These are phyloP conservation scores for Ariolimax columbianus DNA, from an alignment of 2,888 invertebrate species.

Conservation along the genomic window DNA sequence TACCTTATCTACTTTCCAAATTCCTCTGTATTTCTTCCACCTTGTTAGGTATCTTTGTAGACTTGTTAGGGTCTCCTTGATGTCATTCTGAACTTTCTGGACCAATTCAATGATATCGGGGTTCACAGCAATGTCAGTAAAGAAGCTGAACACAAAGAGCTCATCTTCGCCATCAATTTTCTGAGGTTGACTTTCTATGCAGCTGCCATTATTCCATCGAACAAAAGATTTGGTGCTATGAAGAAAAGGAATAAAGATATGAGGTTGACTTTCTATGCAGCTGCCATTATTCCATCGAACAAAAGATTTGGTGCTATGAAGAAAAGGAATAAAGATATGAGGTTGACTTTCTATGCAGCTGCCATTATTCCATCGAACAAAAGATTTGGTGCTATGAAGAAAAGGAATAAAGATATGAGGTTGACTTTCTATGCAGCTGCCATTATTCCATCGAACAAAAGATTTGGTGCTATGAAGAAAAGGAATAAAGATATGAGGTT, in stretches of 20 bases:
- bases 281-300: slow-evolving; percentile 92
- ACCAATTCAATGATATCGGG: slow-evolving; percentile 85
- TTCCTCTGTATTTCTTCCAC: slow-evolving; percentile 78
- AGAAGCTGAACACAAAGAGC: slow-evolving; percentile 86
- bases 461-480: slow-evolving; percentile 82
- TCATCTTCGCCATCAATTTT: slow-evolving; percentile 82
- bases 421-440: slow-evolving; percentile 87
- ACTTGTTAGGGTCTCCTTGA: slow-evolving; percentile 84
- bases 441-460: slow-evolving; percentile 91
- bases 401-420: slow-evolving; percentile 74
- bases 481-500: slow-evolving; percentile 77
- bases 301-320: slow-evolving; percentile 85
- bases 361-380: slow-evolving; percentile 91
- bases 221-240: slow-evolving; percentile 86
- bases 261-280: slow-evolving; percentile 86
- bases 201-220: slow-evolving; percentile 91
- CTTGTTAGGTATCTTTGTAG: slow-evolving; percentile 84
- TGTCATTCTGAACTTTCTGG: slow-evolving; percentile 84
- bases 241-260: background rate
- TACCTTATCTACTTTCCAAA: slow-evolving; percentile 79
- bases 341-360: slow-evolving; percentile 87
- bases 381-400: slow-evolving; percentile 83
- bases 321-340: background rate
- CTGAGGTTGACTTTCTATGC: slow-evolving; percentile 85
- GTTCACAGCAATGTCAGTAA: slow-evolving; percentile 87